Evolutionary conservation across 2,888 invertebrate genomes (phyloP).

Genomic region (Chaitophorus viminalis): DNA sequence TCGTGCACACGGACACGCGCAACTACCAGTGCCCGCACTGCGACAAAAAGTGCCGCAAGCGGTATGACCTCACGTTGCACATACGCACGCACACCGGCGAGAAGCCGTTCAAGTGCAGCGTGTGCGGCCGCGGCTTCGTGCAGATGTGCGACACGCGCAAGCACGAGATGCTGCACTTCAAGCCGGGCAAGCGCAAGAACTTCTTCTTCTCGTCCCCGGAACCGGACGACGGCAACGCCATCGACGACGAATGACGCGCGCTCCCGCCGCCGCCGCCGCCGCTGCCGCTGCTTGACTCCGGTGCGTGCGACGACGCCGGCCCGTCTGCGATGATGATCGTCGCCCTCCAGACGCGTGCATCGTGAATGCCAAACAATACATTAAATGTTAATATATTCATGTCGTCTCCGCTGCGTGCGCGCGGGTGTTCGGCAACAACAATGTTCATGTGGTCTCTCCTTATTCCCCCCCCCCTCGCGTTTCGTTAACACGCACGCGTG

Average conservation of each 20-base stretch:
- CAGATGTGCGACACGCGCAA: slow-evolving; percentile 63
- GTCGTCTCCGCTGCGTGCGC: no score
- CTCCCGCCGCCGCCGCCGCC: neutral
- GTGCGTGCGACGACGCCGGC: no score
- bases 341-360: no score
- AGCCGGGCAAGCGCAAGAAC: slow-evolving; percentile 31
- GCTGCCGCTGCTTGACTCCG: no score
- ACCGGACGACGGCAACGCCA: neutral
- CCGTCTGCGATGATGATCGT: no score
- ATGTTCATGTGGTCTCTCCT: no score
- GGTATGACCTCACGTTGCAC: slow-evolving; percentile 68
- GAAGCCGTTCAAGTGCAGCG: slow-evolving; percentile 68
- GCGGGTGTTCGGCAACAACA: no score
- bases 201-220: neutral
- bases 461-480: no score
- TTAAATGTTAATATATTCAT: no score
- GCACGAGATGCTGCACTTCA: slow-evolving; percentile 62
- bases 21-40: slow-evolving; percentile 64
- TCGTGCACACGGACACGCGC: slow-evolving; percentile 64
- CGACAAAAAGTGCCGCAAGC: slow-evolving; percentile 64
- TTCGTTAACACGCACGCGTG: no score
- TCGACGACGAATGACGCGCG: neutral
- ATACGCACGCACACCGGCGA: slow-evolving; percentile 68
- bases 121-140: slow-evolving; percentile 70
- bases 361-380: no score